Evolutionary conservation across 2,797 vertebrate genomes (phyloP), one percentile per base, ranked within the genome.

Genomic region (Corythornis leucogaster): DNA sequence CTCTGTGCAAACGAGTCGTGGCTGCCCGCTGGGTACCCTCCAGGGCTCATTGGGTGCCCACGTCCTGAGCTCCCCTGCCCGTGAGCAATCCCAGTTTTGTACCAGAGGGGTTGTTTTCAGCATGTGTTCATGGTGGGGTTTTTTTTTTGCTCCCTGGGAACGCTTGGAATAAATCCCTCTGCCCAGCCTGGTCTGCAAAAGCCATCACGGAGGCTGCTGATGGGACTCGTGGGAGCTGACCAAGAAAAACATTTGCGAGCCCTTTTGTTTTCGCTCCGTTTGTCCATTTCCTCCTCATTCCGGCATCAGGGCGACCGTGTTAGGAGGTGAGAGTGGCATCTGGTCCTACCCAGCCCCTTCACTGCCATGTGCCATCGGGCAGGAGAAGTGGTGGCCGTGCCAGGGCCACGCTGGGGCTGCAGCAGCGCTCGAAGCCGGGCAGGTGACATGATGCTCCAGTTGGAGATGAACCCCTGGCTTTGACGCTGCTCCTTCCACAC

Each of bases 121-220:
- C 59, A 53, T 75, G 50, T 53, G 66, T 14, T 88, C 5, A 1
- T 45, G 57, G 45, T 4, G 46, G 46, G 19, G 3, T 14, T 40
- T n/a, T 64, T n/a, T 46, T 64, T n/a, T 33, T 76, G 50, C 54
- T 95, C 92, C 76, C 79, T 89, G 92, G 89, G 92, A 94, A 94
- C 54, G 4, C 70, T 94, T 10, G 80, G 79, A 50, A 21, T 20
- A 58, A n/a, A 55, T 85, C 67, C 0, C 4, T 4, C 91, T 83
- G 79, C 76, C 54, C 89, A 40, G 81, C 38, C 28, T 6, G 74
- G 6, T 51, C 93, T 95, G 93, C 24, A 43, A 92, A 92, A 94
- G 81, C 84, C 84, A 80, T 94, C 2, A 73, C 10, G 67, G 92
- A 93, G 68, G 22, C 59, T 3, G 15, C 75, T 90, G 84, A 89